Percentiles rank a stretch among this genome's conserved stretches.
These are phyloP conservation scores for Chloroceryle aenea DNA, from an alignment of 2,113 vertebrate species.

Conservation along the genomic window DNA sequence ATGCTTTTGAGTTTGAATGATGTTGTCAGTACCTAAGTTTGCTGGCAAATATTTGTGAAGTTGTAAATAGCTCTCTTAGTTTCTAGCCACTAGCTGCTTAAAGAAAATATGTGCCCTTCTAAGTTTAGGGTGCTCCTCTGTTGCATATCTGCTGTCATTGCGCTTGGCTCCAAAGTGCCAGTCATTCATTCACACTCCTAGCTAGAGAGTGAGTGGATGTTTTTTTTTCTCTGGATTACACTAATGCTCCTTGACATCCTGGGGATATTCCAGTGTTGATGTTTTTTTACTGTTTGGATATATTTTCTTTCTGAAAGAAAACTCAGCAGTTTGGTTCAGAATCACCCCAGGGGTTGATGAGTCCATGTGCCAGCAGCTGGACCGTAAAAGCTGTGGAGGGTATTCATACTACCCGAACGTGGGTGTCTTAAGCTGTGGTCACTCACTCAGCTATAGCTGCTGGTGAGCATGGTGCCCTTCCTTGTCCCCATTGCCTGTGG, in stretches of 20 bases:
- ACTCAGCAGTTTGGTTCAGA: background rate
- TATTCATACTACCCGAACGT: background rate
- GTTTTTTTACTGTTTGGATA: background rate
- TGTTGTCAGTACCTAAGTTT: background rate
- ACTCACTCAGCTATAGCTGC: background rate
- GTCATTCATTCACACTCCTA: background rate
- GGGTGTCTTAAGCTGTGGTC: background rate
- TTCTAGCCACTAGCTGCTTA: no score
- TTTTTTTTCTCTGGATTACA: background rate
- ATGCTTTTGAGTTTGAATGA: background rate
- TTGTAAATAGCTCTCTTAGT: background rate
- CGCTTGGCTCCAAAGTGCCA: background rate
- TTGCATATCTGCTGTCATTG: fast-evolving
- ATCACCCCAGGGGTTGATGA: background rate
- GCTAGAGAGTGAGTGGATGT: background rate
- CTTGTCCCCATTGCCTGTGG: background rate
- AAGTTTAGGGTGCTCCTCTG: background rate
- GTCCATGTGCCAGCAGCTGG: background rate
- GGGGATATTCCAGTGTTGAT: background rate
- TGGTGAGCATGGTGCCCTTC: background rate
- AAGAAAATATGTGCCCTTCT: no score
- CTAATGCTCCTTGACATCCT: background rate
- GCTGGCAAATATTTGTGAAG: background rate
- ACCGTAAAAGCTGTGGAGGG: background rate
- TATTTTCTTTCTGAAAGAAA: background rate